Base-by-base conservation (phyloP, 2,888 invertebrate species). In the Malthinus flaveolus region DNA sequence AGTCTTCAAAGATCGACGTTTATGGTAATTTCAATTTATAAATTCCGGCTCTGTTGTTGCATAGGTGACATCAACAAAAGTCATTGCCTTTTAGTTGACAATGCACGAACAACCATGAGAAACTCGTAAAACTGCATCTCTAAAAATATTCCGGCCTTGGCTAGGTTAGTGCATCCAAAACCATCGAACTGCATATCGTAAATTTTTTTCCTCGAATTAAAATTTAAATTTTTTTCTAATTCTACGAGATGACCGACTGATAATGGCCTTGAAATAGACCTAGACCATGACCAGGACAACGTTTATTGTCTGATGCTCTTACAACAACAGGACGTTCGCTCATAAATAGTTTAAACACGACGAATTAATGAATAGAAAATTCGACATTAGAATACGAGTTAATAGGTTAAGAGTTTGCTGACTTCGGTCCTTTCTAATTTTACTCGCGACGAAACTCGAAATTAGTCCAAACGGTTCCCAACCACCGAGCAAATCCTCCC, bases 71-170 rank as follows among this genome's bases (percentile, higher is more conserved):
- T 53, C 44, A 49, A 39, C 44, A 47, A 51, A 61, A 57, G 53
- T 57, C 61, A 61, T 37, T 61, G 61, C 51, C 58, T 58, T 53
- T 57, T 7, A 23, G 54, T 49, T 56, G 56, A 60, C 56, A 60
- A 60, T 51, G 60, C 52, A 51, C 44, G 56, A 45, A 32, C 53
- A 58, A 44, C 58, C 61, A 62, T 62, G 62, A 62, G 62, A 62
- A 62, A 62, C 59, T 59, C 56, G 62, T 59, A 62, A 62, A 62
- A 62, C 62, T 62, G 62, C 62, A 62, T 62, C 56, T 62, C 62
- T 62, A 59, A 62, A 59, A 56, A 62, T 62, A 62, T 49, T 51
- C 36, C 59, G 62, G 15, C 62, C 62, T 62, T 62, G 62, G 47
- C 59, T 62, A 59, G 62, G 62, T 62, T 62, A 62, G 56, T 62